Base-by-base conservation (phyloP, 2,797 vertebrate species). In the Salarias fasciatus region DNA sequence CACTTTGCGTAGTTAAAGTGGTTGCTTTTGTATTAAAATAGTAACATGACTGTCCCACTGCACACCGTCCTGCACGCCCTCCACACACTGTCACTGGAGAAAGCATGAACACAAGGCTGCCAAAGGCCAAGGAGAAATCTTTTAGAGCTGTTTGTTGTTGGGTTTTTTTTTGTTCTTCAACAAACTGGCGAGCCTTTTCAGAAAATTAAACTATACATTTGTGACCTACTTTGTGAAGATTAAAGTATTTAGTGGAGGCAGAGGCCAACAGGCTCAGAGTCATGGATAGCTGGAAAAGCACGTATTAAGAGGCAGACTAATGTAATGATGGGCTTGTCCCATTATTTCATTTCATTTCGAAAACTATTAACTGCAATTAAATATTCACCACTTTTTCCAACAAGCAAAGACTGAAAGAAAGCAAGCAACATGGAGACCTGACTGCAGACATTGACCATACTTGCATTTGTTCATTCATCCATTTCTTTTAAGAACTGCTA, bases 141-240 rank as follows among this genome's bases (percentile, higher is more conserved):
- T 24, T 31, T 11, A 53, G 46, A 54, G 9, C 8, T 8, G 8
- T n/a, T n/a, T n/a, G n/a, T n/a, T n/a, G n/a, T n/a, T 30, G 31
- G 4, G 31, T 31, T 8, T 4, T 46, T 51, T 30, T 5, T 54
- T 15, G 35, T 18, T 53, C 11, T 41, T 24, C n/a, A n/a, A 11
- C 18, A 42, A 42, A 31, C 9, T 2, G 38, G 14, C 24, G 14
- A 14, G 12, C 29, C 3, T 29, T 35, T 52, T 49, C 6, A 53
- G 37, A 54, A 55, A 53, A 45, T 5, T 8, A 60, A 55, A 45
- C 7, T 45, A 11, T 3, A 0, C 3, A 38, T 60, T 8, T 60
- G 18, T 48, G 53, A 44, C 42, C 41, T 1, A 11, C 18, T 53
- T 57, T 69, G 50, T 35, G 33, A 40, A 68, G 36, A 57, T 62